A percentile compares a stretch with the other conserved stretches of the same genome.
phyloP scores from a whole-genome alignment of 1,140 invertebrate species.

The Aphaenogaster floridana region DNA sequence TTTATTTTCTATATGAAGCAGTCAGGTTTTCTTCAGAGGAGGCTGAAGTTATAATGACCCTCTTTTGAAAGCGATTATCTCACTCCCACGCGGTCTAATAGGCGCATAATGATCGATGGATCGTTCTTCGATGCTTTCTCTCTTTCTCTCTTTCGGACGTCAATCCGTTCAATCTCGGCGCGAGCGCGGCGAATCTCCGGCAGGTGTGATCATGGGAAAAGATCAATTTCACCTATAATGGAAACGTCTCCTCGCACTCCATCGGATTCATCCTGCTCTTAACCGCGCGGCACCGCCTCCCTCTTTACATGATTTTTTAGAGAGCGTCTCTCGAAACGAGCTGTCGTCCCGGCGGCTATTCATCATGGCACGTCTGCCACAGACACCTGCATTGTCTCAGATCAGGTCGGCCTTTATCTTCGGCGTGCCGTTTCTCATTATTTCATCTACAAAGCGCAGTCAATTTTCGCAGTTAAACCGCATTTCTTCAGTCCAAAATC shows the following conservation, averaged over 20 bases:
- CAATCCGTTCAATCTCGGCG: constrained; percentile 50
- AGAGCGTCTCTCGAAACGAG: constrained; percentile 54
- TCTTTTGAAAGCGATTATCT: constrained; percentile 59
- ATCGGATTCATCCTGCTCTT: constrained; percentile 55
- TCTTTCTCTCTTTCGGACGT: constrained; percentile 5
- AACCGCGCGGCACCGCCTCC: constrained; percentile 69
- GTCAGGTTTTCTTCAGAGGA: background rate
- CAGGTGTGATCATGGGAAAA: constrained; percentile 65
- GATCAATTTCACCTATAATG: constrained; percentile 71
- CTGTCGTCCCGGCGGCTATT: constrained; percentile 53
- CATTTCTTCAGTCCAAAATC: constrained; percentile 66
- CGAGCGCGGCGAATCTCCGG: constrained; percentile 43
- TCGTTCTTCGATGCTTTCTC: constrained; percentile 5
- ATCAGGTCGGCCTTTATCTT: constrained; percentile 49
- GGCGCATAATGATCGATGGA: constrained; percentile 59
- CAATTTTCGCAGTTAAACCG: constrained; percentile 67
- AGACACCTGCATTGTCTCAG: constrained; percentile 78
- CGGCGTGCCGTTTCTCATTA: constrained; percentile 53
- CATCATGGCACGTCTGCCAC: constrained; percentile 59
- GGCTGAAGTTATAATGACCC: background rate
- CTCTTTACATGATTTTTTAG: constrained; percentile 70
- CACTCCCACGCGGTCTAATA: constrained; percentile 55
- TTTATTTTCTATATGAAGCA: constrained; percentile 21
- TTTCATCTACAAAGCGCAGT: constrained; percentile 39
- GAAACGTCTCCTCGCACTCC: constrained; percentile 57